phyloP scores from a whole-genome alignment of 2,113 vertebrate species.

The Chlorocebus sabaeus region DNA sequence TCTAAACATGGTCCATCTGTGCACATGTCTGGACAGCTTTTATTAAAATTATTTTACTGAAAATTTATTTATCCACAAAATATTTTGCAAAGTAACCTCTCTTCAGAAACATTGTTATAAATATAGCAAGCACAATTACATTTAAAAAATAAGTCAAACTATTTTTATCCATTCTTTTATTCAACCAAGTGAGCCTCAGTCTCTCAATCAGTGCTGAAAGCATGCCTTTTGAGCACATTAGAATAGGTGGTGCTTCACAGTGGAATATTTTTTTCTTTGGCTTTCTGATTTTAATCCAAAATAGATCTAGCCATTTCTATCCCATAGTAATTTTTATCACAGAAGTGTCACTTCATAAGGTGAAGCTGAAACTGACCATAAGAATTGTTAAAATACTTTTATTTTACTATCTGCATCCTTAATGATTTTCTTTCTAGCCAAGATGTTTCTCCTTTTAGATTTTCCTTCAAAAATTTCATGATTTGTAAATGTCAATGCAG shows the following conservation, averaged over 20 bases:
- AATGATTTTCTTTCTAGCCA: conserved; percentile 9
- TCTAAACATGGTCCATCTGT: conserved; percentile 22
- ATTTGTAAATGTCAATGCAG: neutral
- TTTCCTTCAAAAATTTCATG: neutral
- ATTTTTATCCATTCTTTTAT: conserved; percentile 59
- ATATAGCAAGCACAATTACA: conserved; percentile 44
- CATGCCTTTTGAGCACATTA: conserved; percentile 31
- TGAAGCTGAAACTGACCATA: conserved; percentile 32
- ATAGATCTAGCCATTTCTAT: conserved; percentile 45
- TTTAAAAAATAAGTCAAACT: conserved; percentile 52
- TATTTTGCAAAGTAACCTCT: conserved; percentile 54
- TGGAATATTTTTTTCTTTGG: conserved; percentile 15
- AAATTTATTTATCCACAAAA: conserved; percentile 50
- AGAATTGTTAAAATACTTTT: conserved; percentile 6
- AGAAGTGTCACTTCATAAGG: conserved; percentile 32
- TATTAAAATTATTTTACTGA: conserved; percentile 50
- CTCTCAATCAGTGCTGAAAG: conserved; percentile 19
- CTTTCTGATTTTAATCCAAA: conserved; percentile 59
- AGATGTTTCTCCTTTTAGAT: neutral
- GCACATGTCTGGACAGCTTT: conserved; percentile 19
- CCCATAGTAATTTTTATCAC: neutral
- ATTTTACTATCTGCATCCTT: neutral
- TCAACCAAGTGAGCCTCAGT: neutral
- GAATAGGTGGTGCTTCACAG: neutral
- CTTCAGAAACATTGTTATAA: conserved; percentile 47